These are phyloP conservation scores for Heliconius melpomene DNA, from an alignment of 1,140 invertebrate species.

Conservation along the genomic window DNA sequence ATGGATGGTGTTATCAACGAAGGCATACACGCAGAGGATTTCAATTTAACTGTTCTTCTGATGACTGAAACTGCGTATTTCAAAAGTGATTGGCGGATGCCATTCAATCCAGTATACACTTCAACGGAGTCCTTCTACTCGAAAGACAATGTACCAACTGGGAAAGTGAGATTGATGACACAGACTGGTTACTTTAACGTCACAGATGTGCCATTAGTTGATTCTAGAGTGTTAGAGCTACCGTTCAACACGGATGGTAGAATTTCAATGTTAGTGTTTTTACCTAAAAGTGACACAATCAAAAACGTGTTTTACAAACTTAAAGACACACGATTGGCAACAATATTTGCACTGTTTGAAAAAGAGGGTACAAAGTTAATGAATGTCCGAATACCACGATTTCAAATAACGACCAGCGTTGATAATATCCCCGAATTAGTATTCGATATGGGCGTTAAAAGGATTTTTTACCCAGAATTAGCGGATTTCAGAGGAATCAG, in stretches of 20 bases:
- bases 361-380: conserved; percentile 69
- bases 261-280: conserved; percentile 84
- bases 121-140: conserved; percentile 69
- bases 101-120: conserved; percentile 83
- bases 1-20: conserved; percentile 49
- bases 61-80: conserved; percentile 87
- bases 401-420: conserved; percentile 83
- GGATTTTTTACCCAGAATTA: conserved; percentile 81
- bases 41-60: conserved; percentile 82
- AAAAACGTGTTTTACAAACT: conserved; percentile 72
- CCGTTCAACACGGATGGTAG: conserved; percentile 83
- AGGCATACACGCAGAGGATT: conserved; percentile 60
- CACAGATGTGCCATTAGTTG: conserved; percentile 66
- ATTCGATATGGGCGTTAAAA: conserved; percentile 83
- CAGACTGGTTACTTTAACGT: conserved; percentile 66
- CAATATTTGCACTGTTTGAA: conserved; percentile 77
- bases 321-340: conserved; percentile 72
- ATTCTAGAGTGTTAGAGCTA: conserved; percentile 83
- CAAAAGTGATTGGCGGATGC: conserved; percentile 85
- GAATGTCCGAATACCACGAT: conserved; percentile 83
- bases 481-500: conserved; percentile 85
- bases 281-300: conserved; percentile 77
- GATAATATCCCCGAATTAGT: conserved; percentile 81
- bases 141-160: conserved; percentile 52
- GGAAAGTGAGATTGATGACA: conserved; percentile 78